Evolutionary conservation across 1,140 invertebrate species (phyloP), one percentile per base, ranked within the genome.

Genomic region (Drosophila ambigua): DNA sequence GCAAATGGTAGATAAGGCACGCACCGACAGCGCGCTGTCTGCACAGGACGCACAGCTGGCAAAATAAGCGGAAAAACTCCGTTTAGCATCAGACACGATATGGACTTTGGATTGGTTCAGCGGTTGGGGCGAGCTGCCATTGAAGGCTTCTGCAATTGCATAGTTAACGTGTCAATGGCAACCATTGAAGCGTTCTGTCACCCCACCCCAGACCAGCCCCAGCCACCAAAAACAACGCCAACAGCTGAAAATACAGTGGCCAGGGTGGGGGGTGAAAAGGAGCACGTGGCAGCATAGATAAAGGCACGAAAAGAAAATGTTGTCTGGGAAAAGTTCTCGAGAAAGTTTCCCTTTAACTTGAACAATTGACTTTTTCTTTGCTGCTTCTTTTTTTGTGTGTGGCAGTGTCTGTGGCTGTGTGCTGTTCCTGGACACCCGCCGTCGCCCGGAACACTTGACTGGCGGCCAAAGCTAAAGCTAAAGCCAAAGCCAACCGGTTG

Each of bases 161-260:
- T 79, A 85, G 79, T 87, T 87, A 87, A 88, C 82, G 82, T 87
- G 82, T 87, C 82, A 87, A 87, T 87, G 82, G 82, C 83, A 88
- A 87, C 66, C 66, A 69, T 88, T 88, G 45, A 68, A 46, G 58
- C 61, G 35, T 49, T 62, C 57, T 54, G 43, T 55, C 24, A 8
- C 35, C 43, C 44, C 8, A 23, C 9, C 9, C 54, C 16, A 4
- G 13, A 45, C 44, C 16, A 2, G 2, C 2, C 3, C 43, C 43
- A 20, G 24, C 23, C 24, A 24, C 0, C 23, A 4, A 20, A 24
- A 24, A 24, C 23, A 20, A 2, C 26, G 26, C 26, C 26, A 31
- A 48, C 64, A 69, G 64, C 55, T 65, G 65, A 68, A 65, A 39
- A 76, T 53, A 67, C 58, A 73, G 26, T 23, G 60, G 3, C 2